Conservation (phyloP, 2,888 invertebrate species). For the Tipula confusa region DNA sequence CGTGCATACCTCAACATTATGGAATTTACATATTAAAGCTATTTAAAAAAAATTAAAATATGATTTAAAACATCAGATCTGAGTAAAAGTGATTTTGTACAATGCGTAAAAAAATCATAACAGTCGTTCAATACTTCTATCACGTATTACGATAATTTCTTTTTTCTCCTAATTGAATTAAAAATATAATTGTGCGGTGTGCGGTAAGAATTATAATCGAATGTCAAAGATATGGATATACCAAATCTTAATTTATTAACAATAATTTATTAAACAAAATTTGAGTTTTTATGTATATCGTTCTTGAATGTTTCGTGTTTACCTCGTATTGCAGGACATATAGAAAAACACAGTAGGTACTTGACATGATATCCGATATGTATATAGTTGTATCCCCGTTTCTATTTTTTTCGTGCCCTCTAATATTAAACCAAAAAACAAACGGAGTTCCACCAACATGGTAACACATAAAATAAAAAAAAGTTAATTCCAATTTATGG, state of each 20-base stretch:
- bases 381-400: not conserved
- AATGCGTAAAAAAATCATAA: no score
- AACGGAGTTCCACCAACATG: not conserved
- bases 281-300: not conserved
- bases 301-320: no score
- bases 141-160: no score
- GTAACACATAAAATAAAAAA: not conserved
- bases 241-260: not conserved
- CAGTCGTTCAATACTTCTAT: no score
- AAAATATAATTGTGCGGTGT: not conserved
- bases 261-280: conserved; percentile 5
- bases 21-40: no score
- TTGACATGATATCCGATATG: not conserved
- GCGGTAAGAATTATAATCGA: not conserved
- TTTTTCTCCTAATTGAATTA: not conserved
- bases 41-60: no score
- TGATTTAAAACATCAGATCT: no score
- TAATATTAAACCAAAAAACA: not conserved
- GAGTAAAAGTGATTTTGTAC: no score
- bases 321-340: not conserved
- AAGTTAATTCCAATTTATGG: conserved; percentile 12
- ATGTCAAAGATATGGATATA: not conserved
- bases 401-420: not conserved
- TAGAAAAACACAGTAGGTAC: not conserved
- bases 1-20: no score